Base-by-base conservation (phyloP, 2,888 invertebrate species). In the Pollenia angustigena region DNA sequence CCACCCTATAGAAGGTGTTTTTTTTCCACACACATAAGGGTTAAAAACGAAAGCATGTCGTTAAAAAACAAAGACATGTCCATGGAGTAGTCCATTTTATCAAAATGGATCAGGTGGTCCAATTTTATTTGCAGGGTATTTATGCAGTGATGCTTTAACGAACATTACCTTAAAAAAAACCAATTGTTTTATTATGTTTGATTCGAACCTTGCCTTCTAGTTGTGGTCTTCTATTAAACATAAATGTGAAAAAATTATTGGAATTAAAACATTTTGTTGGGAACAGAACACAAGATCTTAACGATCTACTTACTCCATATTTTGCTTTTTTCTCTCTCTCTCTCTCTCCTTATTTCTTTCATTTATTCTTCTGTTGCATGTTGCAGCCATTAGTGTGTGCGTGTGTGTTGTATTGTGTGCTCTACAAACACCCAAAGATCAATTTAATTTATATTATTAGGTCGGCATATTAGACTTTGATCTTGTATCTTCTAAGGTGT, bases 401-500 rank as follows among this genome's bases (percentile, higher is more conserved):
- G 54, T 76, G 44, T 76, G 44, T 32, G 6, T 10, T 23, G 44
- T 32, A 2, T 10, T 23, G 58, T 50, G 2, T 58, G 8, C 14
- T 32, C 68, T 42, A 56, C 56, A 56, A 7, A 14, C 52, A 69
- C 23, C 16, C 68, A 81, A 58, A 84, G 74, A 84, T 87, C 87
- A 91, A 91, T 91, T 92, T 92, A 92, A 92, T 92, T 92, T 91
- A 90, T 92, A 91, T 92, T 92, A 92, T 92, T 92, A 92, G 89
- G 90, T 90, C 92, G 92, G 92, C 92, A 90, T 74, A 87, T 87
- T 58, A 83, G 85, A 71, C 91, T 92, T 92, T 92, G 92, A 92
- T 92, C 92, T 92, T 90, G 86, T 76, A 82, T 88, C 85, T 89
- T 89, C 87, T 86, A 88, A 92, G 92, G 92, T 92, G 92, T 92